A percentile compares a stretch with the other conserved stretches of the same genome.
Conservation (phyloP, 2,888 invertebrate species). For the Pristionchus japonicus region DNA sequence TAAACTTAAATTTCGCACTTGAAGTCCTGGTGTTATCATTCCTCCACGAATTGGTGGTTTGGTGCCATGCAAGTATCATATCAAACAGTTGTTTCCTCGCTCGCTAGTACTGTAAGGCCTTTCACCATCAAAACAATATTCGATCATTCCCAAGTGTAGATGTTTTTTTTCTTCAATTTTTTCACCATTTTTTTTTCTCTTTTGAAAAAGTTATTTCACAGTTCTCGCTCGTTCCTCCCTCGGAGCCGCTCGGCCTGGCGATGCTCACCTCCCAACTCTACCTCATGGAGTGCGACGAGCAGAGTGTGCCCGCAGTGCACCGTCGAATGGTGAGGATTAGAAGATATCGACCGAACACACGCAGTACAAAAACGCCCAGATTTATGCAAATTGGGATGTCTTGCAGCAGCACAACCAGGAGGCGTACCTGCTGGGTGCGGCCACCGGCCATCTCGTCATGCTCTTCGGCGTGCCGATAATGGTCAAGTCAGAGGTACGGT, state of each 20-base stretch:
- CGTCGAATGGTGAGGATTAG: constrained; percentile 53
- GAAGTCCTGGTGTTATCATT: too few species aligned
- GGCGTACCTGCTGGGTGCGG: constrained; percentile 62
- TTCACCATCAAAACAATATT: too few species aligned
- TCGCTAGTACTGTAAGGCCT: too few species aligned
- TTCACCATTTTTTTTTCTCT: too few species aligned
- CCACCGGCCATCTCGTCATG: constrained; percentile 59
- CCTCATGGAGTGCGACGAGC: constrained; percentile 7
- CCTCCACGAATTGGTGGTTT: too few species aligned
- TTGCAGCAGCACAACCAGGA: constrained; percentile 62
- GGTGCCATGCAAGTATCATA: background rate
- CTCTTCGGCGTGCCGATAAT: constrained; percentile 63
- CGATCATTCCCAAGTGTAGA: too few species aligned
- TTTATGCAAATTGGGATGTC: background rate
- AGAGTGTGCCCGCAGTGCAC: constrained; percentile 53
- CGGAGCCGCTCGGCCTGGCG: background rate
- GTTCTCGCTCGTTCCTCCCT: background rate
- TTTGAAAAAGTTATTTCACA: too few species aligned
- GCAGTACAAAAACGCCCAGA: background rate
- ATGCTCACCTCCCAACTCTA: background rate
- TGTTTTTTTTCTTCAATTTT: too few species aligned
- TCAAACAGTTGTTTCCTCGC: background rate
- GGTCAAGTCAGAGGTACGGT: constrained; percentile 50
- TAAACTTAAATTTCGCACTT: too few species aligned
- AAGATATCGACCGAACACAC: background rate